Percentiles rank a stretch among this genome's conserved stretches.
Conservation (phyloP, 2,113 vertebrate genomes). For the Motacilla alba region DNA sequence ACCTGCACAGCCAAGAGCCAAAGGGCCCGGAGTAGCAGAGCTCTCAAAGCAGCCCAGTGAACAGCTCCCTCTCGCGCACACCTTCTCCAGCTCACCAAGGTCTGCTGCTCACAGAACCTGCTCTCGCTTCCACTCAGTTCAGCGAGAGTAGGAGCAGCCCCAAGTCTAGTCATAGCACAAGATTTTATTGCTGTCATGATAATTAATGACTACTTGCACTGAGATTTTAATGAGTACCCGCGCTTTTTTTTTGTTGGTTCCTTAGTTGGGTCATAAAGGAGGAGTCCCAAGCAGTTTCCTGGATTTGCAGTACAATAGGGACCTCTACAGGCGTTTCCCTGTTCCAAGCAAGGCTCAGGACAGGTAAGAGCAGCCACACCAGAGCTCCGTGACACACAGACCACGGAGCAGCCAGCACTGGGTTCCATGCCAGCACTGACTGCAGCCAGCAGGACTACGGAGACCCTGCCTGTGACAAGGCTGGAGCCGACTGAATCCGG, state of each 20-base stretch:
- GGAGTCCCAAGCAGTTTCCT: neutral
- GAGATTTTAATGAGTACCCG: neutral
- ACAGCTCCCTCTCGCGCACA: neutral
- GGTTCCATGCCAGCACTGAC: neutral
- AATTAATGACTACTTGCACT: constrained; percentile 5
- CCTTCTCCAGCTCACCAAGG: neutral
- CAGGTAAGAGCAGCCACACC: rapidly evolving
- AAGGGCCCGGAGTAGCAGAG: neutral
- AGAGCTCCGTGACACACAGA: neutral
- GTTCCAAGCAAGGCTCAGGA: neutral
- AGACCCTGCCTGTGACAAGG: no score
- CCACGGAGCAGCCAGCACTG: neutral
- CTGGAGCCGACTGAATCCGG: neutral
- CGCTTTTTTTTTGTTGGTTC: neutral
- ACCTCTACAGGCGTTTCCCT: neutral
- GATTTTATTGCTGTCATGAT: neutral
- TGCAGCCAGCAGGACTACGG: neutral
- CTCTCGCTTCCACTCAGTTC: neutral
- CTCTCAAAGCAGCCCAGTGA: neutral
- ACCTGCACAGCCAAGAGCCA: neutral
- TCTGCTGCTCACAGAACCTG: neutral
- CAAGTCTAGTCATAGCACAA: neutral
- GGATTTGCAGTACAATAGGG: constrained; percentile 18
- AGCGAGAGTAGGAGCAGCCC: constrained; percentile 19
- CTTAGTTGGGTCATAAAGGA: neutral